phyloP scores from a whole-genome alignment of 1,140 invertebrate species.

The Melanaphis sacchari region DNA sequence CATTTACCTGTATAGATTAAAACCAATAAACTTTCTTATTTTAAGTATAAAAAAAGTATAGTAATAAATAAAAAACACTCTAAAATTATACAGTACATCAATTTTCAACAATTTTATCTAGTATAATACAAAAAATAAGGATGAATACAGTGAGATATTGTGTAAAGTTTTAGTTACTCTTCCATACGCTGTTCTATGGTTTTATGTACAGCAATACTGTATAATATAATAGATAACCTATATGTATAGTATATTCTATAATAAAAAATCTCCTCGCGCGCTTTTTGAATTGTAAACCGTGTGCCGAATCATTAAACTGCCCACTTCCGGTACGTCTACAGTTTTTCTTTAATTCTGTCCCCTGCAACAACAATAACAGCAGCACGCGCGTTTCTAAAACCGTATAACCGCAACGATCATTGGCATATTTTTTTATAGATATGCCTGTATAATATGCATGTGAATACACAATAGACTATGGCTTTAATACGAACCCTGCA shows the following conservation, averaged over 20 bases:
- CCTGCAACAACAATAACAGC: neutral
- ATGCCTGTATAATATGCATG: neutral
- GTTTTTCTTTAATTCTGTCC: neutral
- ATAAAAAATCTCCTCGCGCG: neutral
- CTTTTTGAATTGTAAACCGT: neutral
- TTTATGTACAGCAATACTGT: neutral
- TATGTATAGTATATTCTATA: neutral
- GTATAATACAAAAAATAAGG: neutral
- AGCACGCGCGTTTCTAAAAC: neutral
- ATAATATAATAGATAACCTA: neutral
- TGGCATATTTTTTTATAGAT: neutral
- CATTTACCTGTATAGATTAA: neutral
- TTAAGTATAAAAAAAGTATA: neutral
- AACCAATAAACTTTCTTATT: neutral
- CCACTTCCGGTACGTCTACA: constrained; percentile 12
- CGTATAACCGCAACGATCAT: neutral
- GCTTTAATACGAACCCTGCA: neutral
- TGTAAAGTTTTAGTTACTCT: neutral
- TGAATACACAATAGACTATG: neutral
- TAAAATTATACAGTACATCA: neutral
- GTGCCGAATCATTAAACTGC: constrained; percentile 45
- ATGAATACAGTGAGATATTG: neutral
- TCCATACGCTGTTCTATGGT: neutral
- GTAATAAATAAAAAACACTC: neutral
- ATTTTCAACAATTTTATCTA: neutral